phyloP scores from a whole-genome alignment of 2,113 vertebrate genomes.

The Phylloscopus trochiloides region DNA sequence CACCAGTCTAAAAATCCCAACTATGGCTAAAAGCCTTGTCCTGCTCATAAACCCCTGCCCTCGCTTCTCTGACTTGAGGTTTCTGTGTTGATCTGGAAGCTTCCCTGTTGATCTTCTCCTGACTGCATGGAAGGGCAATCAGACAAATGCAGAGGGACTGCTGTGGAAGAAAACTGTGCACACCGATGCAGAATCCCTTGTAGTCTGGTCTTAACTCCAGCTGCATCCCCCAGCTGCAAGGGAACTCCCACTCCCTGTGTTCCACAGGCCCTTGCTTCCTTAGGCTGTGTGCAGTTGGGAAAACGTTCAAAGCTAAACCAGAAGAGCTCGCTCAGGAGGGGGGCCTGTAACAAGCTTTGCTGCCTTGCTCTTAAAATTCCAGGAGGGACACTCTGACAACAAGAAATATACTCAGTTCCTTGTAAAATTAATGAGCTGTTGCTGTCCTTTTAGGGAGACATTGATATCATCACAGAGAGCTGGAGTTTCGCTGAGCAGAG shows the following conservation, averaged over 20 bases:
- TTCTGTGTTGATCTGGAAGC: neutral
- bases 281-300: neutral
- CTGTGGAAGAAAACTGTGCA: neutral
- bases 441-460: neutral
- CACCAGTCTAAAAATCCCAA: neutral
- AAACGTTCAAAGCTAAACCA: neutral
- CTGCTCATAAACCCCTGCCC: neutral
- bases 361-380: constrained; percentile 13
- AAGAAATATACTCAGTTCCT: neutral
- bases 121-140: neutral
- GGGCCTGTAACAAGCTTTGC: neutral
- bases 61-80: neutral
- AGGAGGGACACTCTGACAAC: neutral
- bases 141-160: neutral
- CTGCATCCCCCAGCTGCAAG: neutral
- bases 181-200: neutral
- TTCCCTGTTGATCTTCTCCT: neutral
- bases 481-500: neutral
- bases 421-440: constrained; percentile 30
- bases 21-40: neutral
- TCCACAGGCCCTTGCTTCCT: neutral
- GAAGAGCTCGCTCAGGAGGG: neutral
- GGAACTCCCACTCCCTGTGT: neutral
- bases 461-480: neutral
- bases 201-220: neutral